phyloP scores from a whole-genome alignment of 2,113 vertebrate species.

The Labeo catla region DNA sequence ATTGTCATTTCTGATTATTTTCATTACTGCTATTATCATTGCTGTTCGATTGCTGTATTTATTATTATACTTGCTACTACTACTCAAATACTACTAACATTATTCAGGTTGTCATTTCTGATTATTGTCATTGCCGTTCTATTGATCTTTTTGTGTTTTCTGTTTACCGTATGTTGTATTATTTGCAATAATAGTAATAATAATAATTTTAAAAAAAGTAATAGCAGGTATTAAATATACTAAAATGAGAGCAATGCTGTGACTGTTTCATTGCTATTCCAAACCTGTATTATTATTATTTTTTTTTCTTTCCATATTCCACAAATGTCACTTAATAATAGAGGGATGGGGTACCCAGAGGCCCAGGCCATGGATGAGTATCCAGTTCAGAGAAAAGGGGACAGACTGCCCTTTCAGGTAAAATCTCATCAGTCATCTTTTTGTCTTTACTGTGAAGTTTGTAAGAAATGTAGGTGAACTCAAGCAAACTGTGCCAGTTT shows the following conservation, averaged over 20 bases:
- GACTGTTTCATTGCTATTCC: neutral
- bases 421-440: neutral
- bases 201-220: too few species aligned
- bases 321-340: conserved; percentile 50
- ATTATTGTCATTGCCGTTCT: too few species aligned
- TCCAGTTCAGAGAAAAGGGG: conserved; percentile 61
- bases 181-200: too few species aligned
- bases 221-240: neutral
- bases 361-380: conserved; percentile 64
- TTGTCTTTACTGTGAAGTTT: neutral
- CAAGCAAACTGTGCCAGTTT: neutral
- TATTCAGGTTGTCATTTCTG: too few species aligned
- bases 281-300: neutral
- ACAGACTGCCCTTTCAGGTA: conserved; percentile 73
- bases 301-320: neutral
- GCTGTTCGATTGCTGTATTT: too few species aligned
- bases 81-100: too few species aligned
- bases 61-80: too few species aligned
- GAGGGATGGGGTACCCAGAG: conserved; percentile 63
- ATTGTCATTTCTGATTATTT: too few species aligned
- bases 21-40: too few species aligned
- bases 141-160: too few species aligned
- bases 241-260: neutral
- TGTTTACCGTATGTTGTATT: too few species aligned
- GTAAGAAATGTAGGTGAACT: neutral